A percentile compares a stretch with the other conserved stretches of the same genome.
Conservation (phyloP, 2,113 vertebrate species). For the Tenebrosternarchus preto region DNA sequence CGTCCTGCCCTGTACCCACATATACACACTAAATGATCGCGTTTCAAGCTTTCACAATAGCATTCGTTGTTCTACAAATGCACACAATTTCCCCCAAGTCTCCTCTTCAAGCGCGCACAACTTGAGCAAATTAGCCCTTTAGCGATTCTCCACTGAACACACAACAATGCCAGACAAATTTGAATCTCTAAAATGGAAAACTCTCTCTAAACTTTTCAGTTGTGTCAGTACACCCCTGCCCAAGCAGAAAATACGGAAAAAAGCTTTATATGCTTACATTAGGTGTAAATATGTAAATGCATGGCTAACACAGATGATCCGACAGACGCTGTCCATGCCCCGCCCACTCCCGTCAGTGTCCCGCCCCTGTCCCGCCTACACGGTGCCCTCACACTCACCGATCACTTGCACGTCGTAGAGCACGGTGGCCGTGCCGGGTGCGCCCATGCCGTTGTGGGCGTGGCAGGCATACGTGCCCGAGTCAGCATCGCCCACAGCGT, state of each 20-base stretch:
- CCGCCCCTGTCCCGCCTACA: background rate
- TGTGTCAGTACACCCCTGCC: background rate
- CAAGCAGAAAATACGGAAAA: background rate
- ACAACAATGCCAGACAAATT: background rate
- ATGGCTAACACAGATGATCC: background rate
- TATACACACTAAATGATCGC: constrained; percentile 2
- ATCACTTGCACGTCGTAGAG: constrained; percentile 94
- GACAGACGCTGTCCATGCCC: background rate
- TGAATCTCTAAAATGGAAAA: background rate
- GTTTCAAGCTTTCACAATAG: constrained; percentile 21
- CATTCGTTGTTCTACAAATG: constrained; percentile 20
- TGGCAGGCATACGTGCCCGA: constrained; percentile 89
- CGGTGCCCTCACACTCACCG: constrained; percentile 75
- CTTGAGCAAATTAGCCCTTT: background rate
- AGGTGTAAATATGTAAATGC: background rate
- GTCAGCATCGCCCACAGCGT: constrained; percentile 84
- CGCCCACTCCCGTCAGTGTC: too few relatives aligned
- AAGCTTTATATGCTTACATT: background rate
- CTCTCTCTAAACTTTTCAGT: background rate
- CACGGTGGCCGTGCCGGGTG: constrained; percentile 74
- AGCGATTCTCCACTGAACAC: background rate
- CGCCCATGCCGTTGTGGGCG: constrained; percentile 85
- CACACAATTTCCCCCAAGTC: constrained; percentile 14
- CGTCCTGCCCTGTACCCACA: constrained; percentile 52
- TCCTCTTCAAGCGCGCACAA: background rate